These are phyloP conservation scores for Oryzias melastigma DNA, from an alignment of 2,113 vertebrate genomes.

Conservation along the genomic window DNA sequence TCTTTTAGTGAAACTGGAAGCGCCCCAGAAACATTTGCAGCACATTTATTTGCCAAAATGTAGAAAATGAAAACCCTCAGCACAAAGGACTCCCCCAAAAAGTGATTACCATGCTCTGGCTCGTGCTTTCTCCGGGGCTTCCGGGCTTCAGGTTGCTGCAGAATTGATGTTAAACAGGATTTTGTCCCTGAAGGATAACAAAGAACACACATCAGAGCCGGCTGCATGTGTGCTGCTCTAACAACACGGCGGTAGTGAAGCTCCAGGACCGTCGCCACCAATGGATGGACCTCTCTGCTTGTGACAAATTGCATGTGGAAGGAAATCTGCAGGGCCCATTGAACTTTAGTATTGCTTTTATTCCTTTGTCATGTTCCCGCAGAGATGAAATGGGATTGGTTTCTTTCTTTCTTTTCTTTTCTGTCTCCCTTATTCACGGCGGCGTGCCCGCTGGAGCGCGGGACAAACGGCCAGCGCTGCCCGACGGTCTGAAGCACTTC, in stretches of 20 bases:
- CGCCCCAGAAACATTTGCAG: too few species aligned
- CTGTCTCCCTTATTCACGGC: constrained; percentile 50
- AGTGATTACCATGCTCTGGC: too few species aligned
- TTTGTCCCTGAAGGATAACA: constrained; percentile 1
- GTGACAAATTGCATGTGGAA: constrained; percentile 66
- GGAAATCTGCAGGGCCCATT: constrained; percentile 62
- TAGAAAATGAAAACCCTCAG: too few species aligned
- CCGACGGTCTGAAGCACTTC: constrained; percentile 46
- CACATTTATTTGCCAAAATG: too few species aligned
- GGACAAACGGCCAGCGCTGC: constrained; percentile 52
- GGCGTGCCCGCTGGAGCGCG: constrained; percentile 41
- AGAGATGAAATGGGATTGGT: constrained; percentile 63
- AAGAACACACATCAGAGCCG: constrained; percentile 8
- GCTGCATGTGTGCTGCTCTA: constrained; percentile 1
- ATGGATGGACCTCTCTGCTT: constrained; percentile 51
- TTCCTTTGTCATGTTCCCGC: constrained; percentile 63
- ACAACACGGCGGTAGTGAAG: constrained; percentile 21
- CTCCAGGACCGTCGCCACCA: constrained; percentile 24
- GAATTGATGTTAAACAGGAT: background rate
- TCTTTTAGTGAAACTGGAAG: background rate
- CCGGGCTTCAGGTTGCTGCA: too few species aligned
- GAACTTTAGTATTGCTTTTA: constrained; percentile 65
- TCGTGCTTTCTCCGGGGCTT: too few species aligned
- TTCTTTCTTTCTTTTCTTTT: constrained; percentile 16
- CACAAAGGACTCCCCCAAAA: too few species aligned